These are phyloP conservation scores for Polydrusus cervinus DNA, from an alignment of 2,888 invertebrate species.

Conservation along the genomic window DNA sequence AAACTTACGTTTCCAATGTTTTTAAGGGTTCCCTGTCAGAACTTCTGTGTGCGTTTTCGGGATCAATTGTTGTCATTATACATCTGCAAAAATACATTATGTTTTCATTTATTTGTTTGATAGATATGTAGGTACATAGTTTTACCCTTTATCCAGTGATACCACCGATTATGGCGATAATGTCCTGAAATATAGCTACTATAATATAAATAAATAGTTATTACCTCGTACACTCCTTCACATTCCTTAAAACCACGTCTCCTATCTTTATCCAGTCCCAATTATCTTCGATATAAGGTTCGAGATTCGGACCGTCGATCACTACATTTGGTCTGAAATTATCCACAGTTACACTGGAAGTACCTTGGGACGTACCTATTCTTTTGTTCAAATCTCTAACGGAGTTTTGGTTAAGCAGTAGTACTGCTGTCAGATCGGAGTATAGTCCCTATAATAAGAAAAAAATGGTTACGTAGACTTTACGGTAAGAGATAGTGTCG, in stretches of 20 bases:
- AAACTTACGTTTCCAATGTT: slow-evolving; percentile 73
- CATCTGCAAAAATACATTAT: slow-evolving; percentile 70
- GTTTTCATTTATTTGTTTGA: too few species aligned
- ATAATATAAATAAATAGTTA: neutral
- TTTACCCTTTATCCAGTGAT: too few species aligned
- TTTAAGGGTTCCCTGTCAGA: slow-evolving; percentile 72
- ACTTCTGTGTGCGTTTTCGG: slow-evolving; percentile 71
- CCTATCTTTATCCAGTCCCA: slow-evolving; percentile 77
- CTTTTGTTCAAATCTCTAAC: slow-evolving; percentile 73
- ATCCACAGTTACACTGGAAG: slow-evolving; percentile 67
- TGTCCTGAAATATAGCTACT: too few species aligned
- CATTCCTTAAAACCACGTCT: slow-evolving; percentile 71
- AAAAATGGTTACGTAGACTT: too few species aligned
- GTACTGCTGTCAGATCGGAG: slow-evolving; percentile 74
- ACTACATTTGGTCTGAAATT: slow-evolving; percentile 77
- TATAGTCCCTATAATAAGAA: slow-evolving; percentile 70
- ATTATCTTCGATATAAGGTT: slow-evolving; percentile 73
- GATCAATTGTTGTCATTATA: slow-evolving; percentile 70
- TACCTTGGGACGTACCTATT: slow-evolving; percentile 66
- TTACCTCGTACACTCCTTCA: slow-evolving; percentile 73
- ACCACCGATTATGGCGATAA: too few species aligned
- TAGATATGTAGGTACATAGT: too few species aligned
- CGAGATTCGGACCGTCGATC: slow-evolving; percentile 69
- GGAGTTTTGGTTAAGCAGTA: slow-evolving; percentile 74
- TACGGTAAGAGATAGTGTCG: too few species aligned